Percentiles rank a stretch among this genome's conserved stretches.
Conservation (phyloP, 2,888 invertebrate genomes). For the Agelastica alni region DNA sequence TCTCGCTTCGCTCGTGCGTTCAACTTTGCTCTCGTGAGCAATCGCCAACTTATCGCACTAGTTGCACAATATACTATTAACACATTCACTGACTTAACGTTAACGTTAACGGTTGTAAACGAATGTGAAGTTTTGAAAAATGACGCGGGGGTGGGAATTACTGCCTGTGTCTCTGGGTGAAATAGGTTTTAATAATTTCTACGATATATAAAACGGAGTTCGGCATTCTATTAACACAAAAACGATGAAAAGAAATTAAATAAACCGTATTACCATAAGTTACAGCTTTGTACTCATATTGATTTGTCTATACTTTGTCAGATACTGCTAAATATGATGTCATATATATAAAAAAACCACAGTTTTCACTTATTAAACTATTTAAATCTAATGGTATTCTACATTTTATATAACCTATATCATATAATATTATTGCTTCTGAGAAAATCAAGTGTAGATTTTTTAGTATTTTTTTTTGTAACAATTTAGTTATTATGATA, state of each 20-base stretch:
- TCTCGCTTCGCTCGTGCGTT: no score
- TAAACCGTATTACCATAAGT: conserved; percentile 20
- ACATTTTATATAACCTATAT: conserved; percentile 42
- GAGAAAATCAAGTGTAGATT: conserved; percentile 42
- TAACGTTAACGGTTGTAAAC: no score
- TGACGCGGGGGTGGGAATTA: no score
- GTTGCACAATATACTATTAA: no score
- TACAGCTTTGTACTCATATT: conserved; percentile 15
- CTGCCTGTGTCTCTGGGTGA: no score
- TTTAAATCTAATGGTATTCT: conserved; percentile 38
- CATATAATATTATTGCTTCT: conserved; percentile 48
- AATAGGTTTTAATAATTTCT: no score
- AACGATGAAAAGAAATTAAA: not conserved
- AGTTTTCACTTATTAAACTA: conserved; percentile 25
- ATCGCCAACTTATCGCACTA: no score
- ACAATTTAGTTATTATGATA: conserved; percentile 40
- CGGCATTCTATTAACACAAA: not conserved
- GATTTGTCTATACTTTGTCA: conserved; percentile 13
- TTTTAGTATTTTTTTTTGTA: conserved; percentile 30
- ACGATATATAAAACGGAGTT: no score
- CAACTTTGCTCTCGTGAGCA: no score
- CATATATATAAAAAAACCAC: conserved; percentile 29
- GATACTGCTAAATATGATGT: conserved; percentile 20
- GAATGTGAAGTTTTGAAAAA: no score
- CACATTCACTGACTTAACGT: no score